Evolutionary conservation across 2,113 vertebrate genomes (phyloP).

Genomic region (Chaetorhynchus papuensis): DNA sequence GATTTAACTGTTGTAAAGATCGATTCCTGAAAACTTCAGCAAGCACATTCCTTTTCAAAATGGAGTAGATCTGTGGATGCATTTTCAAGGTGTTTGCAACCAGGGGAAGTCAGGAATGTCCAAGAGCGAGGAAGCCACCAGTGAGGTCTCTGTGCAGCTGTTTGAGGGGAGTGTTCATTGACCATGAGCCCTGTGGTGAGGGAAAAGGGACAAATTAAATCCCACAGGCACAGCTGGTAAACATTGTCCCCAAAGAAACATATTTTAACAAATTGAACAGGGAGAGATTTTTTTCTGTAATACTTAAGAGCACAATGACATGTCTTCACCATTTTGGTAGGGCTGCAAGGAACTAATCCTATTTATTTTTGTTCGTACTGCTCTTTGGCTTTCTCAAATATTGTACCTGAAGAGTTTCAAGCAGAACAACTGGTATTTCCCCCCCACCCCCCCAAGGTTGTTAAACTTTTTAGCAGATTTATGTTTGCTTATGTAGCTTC

Average conservation of each 20-base stretch:
- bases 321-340: background rate
- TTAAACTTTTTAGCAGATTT: background rate
- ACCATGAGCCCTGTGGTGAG: background rate
- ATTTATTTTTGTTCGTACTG: background rate
- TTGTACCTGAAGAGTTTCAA: background rate
- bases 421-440: background rate
- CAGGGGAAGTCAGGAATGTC: background rate
- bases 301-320: background rate
- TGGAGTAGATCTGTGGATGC: background rate
- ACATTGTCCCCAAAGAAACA: accelerated
- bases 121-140: background rate
- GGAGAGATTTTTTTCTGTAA: background rate
- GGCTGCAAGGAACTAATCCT: background rate
- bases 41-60: background rate
- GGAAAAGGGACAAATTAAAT: background rate
- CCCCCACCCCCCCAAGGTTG: background rate
- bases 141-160: background rate
- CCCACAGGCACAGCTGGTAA: background rate
- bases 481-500: slow-evolving; percentile 23
- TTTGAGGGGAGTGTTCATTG: background rate
- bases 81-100: background rate
- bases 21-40: background rate
- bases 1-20: background rate
- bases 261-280: background rate
- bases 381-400: background rate